Base-by-base conservation (phyloP, 2,113 vertebrate genomes). In the pig (Sus scrofa) region DNA sequence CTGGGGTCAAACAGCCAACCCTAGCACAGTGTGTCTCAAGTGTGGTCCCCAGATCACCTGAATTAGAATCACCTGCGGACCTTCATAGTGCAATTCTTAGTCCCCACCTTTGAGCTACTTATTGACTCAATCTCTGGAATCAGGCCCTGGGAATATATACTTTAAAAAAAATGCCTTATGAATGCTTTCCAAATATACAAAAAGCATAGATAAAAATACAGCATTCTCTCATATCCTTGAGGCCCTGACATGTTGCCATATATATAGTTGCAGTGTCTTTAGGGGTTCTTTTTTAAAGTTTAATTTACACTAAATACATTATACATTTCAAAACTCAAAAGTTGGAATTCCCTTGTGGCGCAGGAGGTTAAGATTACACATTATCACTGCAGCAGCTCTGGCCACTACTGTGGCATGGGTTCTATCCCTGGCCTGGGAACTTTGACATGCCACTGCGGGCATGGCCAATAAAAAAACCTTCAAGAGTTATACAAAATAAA, bases 141-240 rank as follows among this genome's bases (percentile, higher is more conserved):
- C 26, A 5, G 50, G 54, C 32, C 37, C 39, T 74, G 50, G 60
- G 73, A 86, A 83, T 91, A 44, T 39, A 6, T 14, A 24, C 52
- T 90, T 89, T 93, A 27, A 30, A 91, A 27, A 91, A 85, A 85
- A 81, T 83, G 67, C 37, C 88, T 88, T 71, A 65, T 68, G 63
- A 91, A 71, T 82, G 71, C 16, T 75, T 81, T 94, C 14, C 77
- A 82, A 37, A 22, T 65, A 27, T 10, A 65, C 3, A 65, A 81
- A 44, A 74, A 79, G 13, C 63, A 20, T 16, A 87, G 86, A 32
- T 52, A 71, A 85, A 89, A 63, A 89, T 32, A 81, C 2, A 30
- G 30, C 83, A 26, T 88, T 52, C 68, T 65, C 32, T 93, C 34
- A 2, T 32, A 39, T 32, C 68, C 15, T 30, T 19, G 77, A 73